Base-by-base conservation (phyloP, 2,113 vertebrate genomes). In the Oreochromis niloticus region DNA sequence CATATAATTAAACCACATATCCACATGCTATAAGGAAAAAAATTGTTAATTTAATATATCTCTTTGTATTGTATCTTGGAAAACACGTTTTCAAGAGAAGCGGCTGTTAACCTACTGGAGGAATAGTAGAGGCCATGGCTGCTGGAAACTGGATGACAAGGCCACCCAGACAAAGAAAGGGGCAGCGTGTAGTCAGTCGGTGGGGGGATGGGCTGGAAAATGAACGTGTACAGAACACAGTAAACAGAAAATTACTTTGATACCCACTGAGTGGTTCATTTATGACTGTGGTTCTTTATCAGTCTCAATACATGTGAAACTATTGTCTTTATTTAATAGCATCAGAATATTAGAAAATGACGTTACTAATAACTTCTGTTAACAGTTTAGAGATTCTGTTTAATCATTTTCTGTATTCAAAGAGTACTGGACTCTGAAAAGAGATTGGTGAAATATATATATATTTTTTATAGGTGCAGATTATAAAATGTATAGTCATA, bases 401-500 rank as follows among this genome's bases (percentile, higher is more conserved):
- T n/a, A 32, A 50, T 78, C 3, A 50, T 78, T 78, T 48, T 48
- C 14, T 24, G 27, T 32, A 87, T 63, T 34, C 57, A 43, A 6
- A 22, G 39, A 85, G 48, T 12, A n/a, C 11, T 46, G 32, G 54
- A 43, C 34, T 32, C 61, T 83, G 71, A 89, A 46, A 41, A 84
- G 80, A 63, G 78, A 78, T 36, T 90, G 41, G 14, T 30, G 22
- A 48, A 4, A 46, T 27, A 30, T 30, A 16, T 30, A 57, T 2
- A 56, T 39, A 9, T 39, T 11, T 1, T 7, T 4, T 34, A 30
- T 95, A 73, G 14, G 79, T 96, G 97, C 93, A 56, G 88, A 89
- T 85, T 94, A 96, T 95, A 97, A 95, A 97, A 96, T 97, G 97
- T 97, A 97, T 97, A 98, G 41, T 48, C 68, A 48, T 48, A 48